These are phyloP conservation scores for Hemaris fuciformis DNA, from an alignment of 2,888 invertebrate species.

Conservation along the genomic window DNA sequence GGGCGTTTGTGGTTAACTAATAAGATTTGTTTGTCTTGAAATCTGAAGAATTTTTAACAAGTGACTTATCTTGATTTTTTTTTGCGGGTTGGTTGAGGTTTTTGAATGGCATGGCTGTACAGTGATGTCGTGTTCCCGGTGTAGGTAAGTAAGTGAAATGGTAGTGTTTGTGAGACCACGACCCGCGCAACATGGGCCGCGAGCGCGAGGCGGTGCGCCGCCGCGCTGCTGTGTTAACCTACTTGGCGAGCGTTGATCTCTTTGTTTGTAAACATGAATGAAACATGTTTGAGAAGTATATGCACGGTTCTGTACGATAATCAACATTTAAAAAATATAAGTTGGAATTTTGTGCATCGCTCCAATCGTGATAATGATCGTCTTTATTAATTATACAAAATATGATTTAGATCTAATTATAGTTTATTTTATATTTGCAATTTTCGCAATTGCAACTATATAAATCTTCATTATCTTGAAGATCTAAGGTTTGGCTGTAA, in stretches of 20 bases:
- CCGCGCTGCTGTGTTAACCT: slow-evolving; percentile 70
- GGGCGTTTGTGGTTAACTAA: background rate
- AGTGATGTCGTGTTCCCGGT: background rate
- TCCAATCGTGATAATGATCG: background rate
- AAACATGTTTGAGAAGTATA: slow-evolving; percentile 20
- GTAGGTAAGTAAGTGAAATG: slow-evolving; percentile 25
- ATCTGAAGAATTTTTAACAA: background rate
- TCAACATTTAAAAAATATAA: background rate
- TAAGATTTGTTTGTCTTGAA: background rate
- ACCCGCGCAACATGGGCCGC: slow-evolving; percentile 70
- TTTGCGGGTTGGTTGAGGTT: background rate
- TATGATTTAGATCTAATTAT: too few relatives aligned
- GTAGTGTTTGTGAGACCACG: slow-evolving; percentile 54
- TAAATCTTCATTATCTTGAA: too few relatives aligned
- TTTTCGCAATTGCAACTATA: too few relatives aligned
- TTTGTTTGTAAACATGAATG: slow-evolving; percentile 80
- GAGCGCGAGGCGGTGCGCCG: slow-evolving; percentile 43
- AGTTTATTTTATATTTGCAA: too few relatives aligned
- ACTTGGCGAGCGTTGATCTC: slow-evolving; percentile 80
- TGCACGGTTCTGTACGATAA: slow-evolving; percentile 31
- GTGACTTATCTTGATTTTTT: background rate
- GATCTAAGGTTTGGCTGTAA: too few relatives aligned
- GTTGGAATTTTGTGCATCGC: background rate
- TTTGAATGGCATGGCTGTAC: background rate
- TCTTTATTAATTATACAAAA: background rate